phyloP scores from a whole-genome alignment of 2,797 vertebrate species.

The Crenichthys baileyi region DNA sequence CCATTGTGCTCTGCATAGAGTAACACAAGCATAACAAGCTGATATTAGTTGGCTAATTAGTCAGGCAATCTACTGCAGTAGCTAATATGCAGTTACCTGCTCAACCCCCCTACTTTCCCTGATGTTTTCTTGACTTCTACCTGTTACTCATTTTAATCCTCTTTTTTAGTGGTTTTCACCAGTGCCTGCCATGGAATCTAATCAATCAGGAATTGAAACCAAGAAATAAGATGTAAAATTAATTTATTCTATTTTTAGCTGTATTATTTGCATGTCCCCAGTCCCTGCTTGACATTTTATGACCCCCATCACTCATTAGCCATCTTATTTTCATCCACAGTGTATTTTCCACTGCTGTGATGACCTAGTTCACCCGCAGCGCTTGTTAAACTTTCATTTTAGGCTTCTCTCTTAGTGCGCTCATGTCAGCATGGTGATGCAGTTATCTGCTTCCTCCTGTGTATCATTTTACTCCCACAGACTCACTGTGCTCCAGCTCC shows the following conservation, averaged over 20 bases:
- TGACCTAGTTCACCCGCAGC: constrained; percentile 44
- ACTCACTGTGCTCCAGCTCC: constrained; percentile 82
- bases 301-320: constrained; percentile 46
- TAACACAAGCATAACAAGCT: no score
- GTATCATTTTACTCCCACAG: background rate
- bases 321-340: constrained; percentile 42
- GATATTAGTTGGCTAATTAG: no score
- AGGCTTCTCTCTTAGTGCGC: constrained; percentile 10
- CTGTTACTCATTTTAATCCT: background rate
- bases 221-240: background rate
- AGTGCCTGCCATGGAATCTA: background rate
- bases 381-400: constrained; percentile 57
- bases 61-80: background rate
- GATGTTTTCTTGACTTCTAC: background rate
- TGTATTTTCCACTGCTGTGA: constrained; percentile 31
- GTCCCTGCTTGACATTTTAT: constrained; percentile 42
- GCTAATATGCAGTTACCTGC: background rate
- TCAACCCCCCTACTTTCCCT: background rate
- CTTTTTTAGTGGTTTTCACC: background rate
- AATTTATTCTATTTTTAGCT: background rate
- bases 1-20: no score
- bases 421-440: constrained; percentile 2
- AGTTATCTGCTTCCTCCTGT: constrained; percentile 6
- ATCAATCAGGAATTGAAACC: background rate
- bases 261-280: background rate